Evolutionary conservation across 2,888 invertebrate genomes (phyloP).

Genomic region (Sepiola atlantica): DNA sequence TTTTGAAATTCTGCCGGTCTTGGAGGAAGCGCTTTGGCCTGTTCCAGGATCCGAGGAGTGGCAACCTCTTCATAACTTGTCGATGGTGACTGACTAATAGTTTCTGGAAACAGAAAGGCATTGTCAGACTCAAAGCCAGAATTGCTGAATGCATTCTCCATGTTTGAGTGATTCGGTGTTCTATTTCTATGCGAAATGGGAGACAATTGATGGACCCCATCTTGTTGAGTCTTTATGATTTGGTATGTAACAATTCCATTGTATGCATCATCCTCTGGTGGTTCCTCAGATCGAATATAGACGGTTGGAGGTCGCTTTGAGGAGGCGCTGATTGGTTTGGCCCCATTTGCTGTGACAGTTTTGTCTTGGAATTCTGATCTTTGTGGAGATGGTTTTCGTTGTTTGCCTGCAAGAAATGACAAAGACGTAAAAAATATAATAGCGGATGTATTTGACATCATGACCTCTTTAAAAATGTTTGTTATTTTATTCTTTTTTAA

Average conservation of each 20-base stretch:
- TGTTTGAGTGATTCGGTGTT: neutral
- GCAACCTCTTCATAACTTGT: neutral
- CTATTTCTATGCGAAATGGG: neutral
- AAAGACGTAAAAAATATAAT: neutral
- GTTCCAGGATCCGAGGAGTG: neutral
- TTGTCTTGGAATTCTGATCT: neutral
- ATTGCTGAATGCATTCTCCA: neutral
- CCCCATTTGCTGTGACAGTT: neutral
- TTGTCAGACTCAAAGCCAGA: neutral
- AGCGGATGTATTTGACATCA: too few species aligned
- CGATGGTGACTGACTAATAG: neutral
- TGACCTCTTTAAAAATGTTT: too few species aligned
- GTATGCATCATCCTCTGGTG: neutral
- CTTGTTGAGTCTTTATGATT: neutral
- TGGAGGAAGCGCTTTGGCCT: neutral
- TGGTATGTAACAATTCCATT: neutral
- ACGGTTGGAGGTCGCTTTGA: neutral
- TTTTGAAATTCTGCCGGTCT: neutral
- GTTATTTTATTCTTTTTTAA: too few species aligned
- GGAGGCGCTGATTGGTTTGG: neutral
- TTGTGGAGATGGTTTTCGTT: neutral
- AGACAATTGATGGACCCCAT: neutral
- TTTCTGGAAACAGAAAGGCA: neutral
- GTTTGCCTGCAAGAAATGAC: neutral
- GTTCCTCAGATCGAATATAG: neutral